Evolutionary conservation across 2,797 vertebrate genomes (phyloP).

Genomic region (Harpagifer antarcticus): DNA sequence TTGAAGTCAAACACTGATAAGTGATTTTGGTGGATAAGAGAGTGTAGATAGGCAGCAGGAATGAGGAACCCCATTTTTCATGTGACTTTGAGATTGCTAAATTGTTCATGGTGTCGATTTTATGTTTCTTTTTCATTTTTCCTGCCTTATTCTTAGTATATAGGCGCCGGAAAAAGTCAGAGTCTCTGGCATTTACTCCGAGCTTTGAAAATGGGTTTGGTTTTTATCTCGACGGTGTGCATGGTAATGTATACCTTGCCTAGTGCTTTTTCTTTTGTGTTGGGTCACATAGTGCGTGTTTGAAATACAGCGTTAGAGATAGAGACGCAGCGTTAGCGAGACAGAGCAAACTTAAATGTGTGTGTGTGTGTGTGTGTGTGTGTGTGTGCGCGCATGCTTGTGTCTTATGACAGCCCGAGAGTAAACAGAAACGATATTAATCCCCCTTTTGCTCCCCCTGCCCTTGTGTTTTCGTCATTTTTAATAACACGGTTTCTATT

Average conservation of each 20-base stretch:
- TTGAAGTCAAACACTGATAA: constrained; percentile 76
- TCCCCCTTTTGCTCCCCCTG: constrained; percentile 75
- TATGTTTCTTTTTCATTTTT: constrained; percentile 53
- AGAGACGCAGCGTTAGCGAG: constrained; percentile 29
- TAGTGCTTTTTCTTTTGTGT: constrained; percentile 57
- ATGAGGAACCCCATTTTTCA: constrained; percentile 66
- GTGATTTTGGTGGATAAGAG: constrained; percentile 68
- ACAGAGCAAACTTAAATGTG: constrained; percentile 27
- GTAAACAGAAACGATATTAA: constrained; percentile 79
- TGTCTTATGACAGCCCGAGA: constrained; percentile 64
- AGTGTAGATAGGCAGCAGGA: constrained; percentile 53
- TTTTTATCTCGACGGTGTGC: constrained; percentile 75
- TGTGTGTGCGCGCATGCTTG: constrained; percentile 7
- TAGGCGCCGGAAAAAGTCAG: constrained; percentile 66
- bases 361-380: constrained; percentile 17
- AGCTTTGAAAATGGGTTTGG: constrained; percentile 79
- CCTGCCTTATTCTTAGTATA: constrained; percentile 67
- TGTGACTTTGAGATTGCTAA: constrained; percentile 72
- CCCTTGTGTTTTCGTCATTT: constrained; percentile 84
- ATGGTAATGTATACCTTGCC: constrained; percentile 80
- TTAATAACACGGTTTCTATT: constrained; percentile 87
- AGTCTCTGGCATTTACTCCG: constrained; percentile 79
- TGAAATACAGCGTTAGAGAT: constrained; percentile 42
- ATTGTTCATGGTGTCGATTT: constrained; percentile 73
- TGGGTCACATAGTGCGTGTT: constrained; percentile 63